Evolutionary conservation across 2,888 invertebrate species (phyloP), one percentile per base, ranked within the genome.

Genomic region (Xylota segnis): DNA sequence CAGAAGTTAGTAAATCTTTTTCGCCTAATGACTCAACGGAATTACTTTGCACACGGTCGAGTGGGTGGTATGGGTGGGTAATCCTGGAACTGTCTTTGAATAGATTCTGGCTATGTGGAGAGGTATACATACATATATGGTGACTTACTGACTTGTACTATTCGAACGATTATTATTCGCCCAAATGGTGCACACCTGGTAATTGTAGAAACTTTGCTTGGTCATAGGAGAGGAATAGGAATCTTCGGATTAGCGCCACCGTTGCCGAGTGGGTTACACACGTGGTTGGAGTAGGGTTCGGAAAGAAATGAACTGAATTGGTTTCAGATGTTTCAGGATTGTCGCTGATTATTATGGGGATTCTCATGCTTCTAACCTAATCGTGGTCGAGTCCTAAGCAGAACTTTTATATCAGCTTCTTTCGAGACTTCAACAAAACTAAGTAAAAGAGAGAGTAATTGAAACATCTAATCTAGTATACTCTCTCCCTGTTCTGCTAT

Each of bases 1-100:
- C 86, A 72, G 63, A 68, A 86, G 82, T 86, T 68, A 77, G 86
- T 86, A 86, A 86, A 86, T 86, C 86, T 86, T 86, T 86, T 76
- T 79, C 82, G 86, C 86, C 86, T 86, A 86, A 86, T 86, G 86
- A 82, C 76, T 86, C 66, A 68, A 72, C 52, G 76, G 29, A 86
- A 86, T 77, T 86, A 82, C 76, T 77, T 63, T 86, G 59, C 16
- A 32, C 16, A 32, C 16, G 63, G 52, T 4, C 4, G 6, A 14
- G 29, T 16, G 63, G n/a, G 14, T 27, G 29, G 7, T n/a, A 32
- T 34, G 45, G 54, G 12, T 16, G 50, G 52, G 47, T 4, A 65
- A 40, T 59, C 29, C 43, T 65, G 43, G 68, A 23, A 52, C 50
- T 6, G 14, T 10, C 56, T n/a, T 43, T 43, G 43, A 43, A 32